Evolutionary conservation across 2,113 vertebrate genomes (phyloP).

Genomic region (Hippocampus mohnikei): DNA sequence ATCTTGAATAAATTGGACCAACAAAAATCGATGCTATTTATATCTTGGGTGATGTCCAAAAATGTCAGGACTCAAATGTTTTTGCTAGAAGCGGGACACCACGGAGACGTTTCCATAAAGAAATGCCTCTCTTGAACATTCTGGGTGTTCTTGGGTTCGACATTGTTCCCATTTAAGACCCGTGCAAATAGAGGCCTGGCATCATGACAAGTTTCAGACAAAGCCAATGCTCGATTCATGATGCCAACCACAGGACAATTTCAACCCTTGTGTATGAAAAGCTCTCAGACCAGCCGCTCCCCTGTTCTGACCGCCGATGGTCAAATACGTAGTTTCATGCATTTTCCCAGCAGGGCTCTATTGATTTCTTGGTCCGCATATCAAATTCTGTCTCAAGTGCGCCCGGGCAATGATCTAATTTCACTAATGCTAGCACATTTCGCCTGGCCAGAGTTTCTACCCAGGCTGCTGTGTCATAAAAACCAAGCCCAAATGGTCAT

Average conservation of each 20-base stretch:
- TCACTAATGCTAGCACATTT: constrained; percentile 49
- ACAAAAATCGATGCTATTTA: constrained; percentile 40
- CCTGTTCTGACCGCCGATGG: constrained; percentile 16
- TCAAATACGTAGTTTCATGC: constrained; percentile 30
- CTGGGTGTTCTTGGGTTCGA: background rate
- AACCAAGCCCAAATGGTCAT: constrained; percentile 16
- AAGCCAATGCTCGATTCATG: constrained; percentile 17
- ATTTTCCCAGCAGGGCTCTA: constrained; percentile 27
- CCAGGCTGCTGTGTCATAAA: constrained; percentile 16
- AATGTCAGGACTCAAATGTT: constrained; percentile 52
- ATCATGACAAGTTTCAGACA: constrained; percentile 13
- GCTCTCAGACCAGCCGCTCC: constrained; percentile 1
- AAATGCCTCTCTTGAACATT: constrained; percentile 1
- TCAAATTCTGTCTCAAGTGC: constrained; percentile 49
- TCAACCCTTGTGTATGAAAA: constrained; percentile 13
- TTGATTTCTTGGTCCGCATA: constrained; percentile 58
- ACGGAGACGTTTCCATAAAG: background rate
- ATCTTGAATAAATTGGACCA: constrained; percentile 45
- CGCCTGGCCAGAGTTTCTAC: constrained; percentile 3
- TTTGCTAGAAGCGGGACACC: constrained; percentile 22
- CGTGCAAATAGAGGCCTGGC: constrained; percentile 22
- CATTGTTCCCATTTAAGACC: background rate
- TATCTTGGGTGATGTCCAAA: constrained; percentile 39
- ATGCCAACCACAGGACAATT: constrained; percentile 10
- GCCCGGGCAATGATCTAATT: constrained; percentile 43